These are phyloP conservation scores for Rambutsinella grinnellia DNA, from an alignment of 2,888 invertebrate genomes.

Conservation along the genomic window DNA sequence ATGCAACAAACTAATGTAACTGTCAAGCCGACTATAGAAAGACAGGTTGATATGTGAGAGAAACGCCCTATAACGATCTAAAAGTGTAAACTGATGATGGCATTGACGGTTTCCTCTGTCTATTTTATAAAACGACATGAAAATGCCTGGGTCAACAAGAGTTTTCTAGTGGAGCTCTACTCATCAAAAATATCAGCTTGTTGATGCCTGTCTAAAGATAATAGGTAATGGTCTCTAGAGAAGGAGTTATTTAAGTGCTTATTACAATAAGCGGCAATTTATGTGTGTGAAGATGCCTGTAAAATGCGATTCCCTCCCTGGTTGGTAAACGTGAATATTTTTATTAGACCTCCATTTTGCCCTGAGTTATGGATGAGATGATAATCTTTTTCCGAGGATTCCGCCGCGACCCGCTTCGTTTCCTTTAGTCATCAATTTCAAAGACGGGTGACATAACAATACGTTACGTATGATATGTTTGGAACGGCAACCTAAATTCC, in stretches of 20 bases:
- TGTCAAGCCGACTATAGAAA: conserved; percentile 24
- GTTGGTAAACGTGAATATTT: neutral
- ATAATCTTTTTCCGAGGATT: neutral
- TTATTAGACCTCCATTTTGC: neutral
- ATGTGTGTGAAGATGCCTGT: no score
- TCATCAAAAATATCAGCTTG: neutral
- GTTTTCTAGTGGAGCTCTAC: neutral
- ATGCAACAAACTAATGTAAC: conserved; percentile 31
- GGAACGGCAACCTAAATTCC: neutral
- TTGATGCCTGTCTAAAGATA: no score
- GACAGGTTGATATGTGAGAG: conserved; percentile 15
- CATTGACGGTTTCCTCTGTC: neutral
- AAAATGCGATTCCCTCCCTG: no score
- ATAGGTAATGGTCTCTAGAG: no score
- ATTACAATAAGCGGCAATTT: no score
- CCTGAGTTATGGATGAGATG: neutral
- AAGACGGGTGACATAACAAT: neutral
- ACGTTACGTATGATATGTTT: neutral
- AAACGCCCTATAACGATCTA: conserved; percentile 33
- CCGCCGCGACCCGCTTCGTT: neutral
- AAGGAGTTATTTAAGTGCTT: no score
- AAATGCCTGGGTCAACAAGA: neutral
- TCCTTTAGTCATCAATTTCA: neutral
- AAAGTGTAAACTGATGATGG: neutral
- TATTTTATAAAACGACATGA: neutral